Evolutionary conservation across 2,888 invertebrate species (phyloP), one percentile per base, ranked within the genome.

Genomic region (Gastrophysa polygoni): DNA sequence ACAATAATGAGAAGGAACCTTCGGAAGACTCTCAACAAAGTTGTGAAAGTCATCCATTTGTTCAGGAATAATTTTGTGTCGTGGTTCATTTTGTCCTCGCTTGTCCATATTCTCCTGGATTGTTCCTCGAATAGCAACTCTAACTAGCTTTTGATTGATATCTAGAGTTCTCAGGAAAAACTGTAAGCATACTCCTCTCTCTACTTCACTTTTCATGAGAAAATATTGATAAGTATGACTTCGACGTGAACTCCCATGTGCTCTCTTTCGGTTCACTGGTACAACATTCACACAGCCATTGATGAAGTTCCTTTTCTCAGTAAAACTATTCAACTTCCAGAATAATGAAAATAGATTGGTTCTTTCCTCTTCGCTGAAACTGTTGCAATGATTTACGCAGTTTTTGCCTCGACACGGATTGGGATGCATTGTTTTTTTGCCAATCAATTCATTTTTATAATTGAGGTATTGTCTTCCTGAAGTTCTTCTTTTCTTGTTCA

Each of bases 1-100:
- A 38, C 43, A 57, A 48, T 57, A 57, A 57, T 57, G 57, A 7
- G 57, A 57, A 38, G 49, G 57, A 49, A 57, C 57, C 18, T 29
- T 20, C 16, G 57, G 43, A 21, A 57, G 44, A 49, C 32, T 32
- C 24, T 57, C 44, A 20, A 57, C 4, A 24, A 57, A 57, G 5
- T 57, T 48, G 16, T 21, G 32, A 49, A 57, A 49, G 6, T 48
- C 38, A 10, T 48, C 20, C 18, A 57, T 49, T 57, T 49, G 49
- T 32, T 32, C 48, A 34, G 20, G 29, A 32, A 49, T 57, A 4
- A 48, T n/a, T 48, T 57, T 49, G 38, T 57, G 48, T 48, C 17
- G 47, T 17, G 49, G 28, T 34, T 29, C 32, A 38, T 43, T 29
- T 20, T 44, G 17, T 5, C 57, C 49, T 20, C 48, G 18, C 21